phyloP scores from a whole-genome alignment of 2,888 invertebrate genomes.

The Leucophenga maculata region DNA sequence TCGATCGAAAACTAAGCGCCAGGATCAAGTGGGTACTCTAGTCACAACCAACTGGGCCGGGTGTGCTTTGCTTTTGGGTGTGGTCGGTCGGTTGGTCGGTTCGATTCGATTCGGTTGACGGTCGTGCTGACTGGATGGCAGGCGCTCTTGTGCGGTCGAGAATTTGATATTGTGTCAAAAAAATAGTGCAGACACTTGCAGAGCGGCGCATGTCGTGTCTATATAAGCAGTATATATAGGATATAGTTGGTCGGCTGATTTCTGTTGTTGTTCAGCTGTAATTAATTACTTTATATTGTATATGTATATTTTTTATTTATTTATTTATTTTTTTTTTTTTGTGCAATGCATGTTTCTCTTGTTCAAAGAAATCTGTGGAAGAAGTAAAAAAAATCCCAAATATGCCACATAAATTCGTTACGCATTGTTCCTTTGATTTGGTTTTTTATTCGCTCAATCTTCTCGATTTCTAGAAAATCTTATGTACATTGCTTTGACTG shows the following conservation, averaged over 20 bases:
- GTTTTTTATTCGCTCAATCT: no score
- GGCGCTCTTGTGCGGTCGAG: constrained; percentile 46
- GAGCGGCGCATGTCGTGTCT: not conserved
- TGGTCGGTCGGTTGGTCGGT: constrained; percentile 10
- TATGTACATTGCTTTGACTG: constrained; percentile 45
- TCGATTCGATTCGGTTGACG: not conserved
- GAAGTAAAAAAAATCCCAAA: constrained; percentile 40
- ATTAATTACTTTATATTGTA: constrained; percentile 22
- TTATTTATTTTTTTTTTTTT: constrained; percentile 1
- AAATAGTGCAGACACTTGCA: constrained; percentile 18
- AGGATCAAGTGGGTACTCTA: constrained; percentile 55
- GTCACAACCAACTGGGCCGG: constrained; percentile 39
- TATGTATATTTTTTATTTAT: no score
- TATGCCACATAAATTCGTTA: constrained; percentile 54
- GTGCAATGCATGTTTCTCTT: not conserved
- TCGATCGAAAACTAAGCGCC: constrained; percentile 42
- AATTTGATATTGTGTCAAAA: constrained; percentile 50
- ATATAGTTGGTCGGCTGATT: not conserved
- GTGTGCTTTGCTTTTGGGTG: constrained; percentile 36
- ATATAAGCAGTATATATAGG: no score
- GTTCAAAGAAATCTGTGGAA: not conserved
- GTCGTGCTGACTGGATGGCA: not conserved
- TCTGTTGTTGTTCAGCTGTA: constrained; percentile 2
- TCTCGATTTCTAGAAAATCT: no score
- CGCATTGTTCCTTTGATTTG: constrained; percentile 44